phyloP scores from a whole-genome alignment of 2,113 vertebrate genomes.

The Megalops atlanticus region DNA sequence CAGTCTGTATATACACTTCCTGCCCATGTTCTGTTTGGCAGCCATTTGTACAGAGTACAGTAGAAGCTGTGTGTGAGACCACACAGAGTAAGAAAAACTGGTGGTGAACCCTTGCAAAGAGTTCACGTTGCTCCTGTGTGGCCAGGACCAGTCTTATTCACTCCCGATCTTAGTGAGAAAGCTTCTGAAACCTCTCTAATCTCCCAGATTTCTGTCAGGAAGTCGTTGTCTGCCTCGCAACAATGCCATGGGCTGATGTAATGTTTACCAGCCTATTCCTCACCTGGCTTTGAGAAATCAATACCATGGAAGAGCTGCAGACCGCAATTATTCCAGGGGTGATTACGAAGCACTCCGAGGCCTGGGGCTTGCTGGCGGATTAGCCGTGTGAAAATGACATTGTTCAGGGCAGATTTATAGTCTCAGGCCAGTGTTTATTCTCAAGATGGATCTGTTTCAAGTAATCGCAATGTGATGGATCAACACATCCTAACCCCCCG shows the following conservation, averaged over 20 bases:
- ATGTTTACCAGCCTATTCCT: neutral
- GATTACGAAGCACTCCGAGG: neutral
- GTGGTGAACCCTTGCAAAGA: neutral
- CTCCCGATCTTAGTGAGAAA: neutral
- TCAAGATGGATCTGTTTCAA: neutral
- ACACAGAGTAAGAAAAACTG: neutral
- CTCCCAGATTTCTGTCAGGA: neutral
- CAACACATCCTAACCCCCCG: neutral
- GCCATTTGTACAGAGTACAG: neutral
- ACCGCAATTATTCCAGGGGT: neutral
- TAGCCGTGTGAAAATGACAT: neutral
- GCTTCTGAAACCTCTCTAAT: neutral
- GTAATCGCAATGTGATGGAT: neutral
- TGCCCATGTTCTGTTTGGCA: neutral
- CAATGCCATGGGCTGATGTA: neutral
- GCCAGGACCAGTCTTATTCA: neutral
- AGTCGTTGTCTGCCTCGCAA: neutral
- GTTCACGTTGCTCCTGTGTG: neutral
- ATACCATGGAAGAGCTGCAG: neutral
- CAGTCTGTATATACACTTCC: no score
- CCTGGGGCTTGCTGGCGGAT: neutral
- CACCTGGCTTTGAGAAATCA: neutral
- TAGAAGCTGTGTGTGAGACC: neutral
- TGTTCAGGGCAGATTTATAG: slow-evolving; percentile 2
- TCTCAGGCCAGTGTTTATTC: neutral